Evolutionary conservation across 2,113 vertebrate genomes (phyloP), one percentile per base, ranked within the genome.

Genomic region (Ptilorrhoa leucosticta): DNA sequence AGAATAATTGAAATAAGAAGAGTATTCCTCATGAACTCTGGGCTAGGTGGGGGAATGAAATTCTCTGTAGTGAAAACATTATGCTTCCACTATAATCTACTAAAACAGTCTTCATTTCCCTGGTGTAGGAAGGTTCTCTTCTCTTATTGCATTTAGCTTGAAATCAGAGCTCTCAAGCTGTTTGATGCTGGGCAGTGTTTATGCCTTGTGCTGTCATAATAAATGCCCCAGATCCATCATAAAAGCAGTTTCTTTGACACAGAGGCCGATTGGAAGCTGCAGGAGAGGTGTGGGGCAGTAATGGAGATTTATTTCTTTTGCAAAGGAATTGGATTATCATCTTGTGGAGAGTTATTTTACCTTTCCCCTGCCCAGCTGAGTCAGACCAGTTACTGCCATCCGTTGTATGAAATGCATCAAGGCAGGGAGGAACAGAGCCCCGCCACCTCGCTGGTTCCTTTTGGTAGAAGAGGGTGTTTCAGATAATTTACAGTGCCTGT

Each of bases 61-160:
- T 51, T 78, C 66, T 79, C 64, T 26, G 66, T 24, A 75, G 80
- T 64, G 77, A 81, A 69, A 39, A 42, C 28, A 69, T 71, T 90
- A 69, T 77, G 28, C 48, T 80, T 39, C 85, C 11, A n/a, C 64
- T 47, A 23, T 96, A 92, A 97, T 79, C 82, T 54, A 84, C 73
- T 94, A 72, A 96, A 87, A 23, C 48, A 64, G 76, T 21, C 90
- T 95, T 90, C 76, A 78, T 82, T 97, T 94, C 85, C 87, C 79
- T 33, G 28, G 79, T 80, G 91, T 66, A 44, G 50, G 58, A 80
- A 91, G 35, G 51, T 72, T 93, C 69, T 90, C 69, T 89, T 76
- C 66, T 96, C 78, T 93, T 94, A 94, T 66, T 90, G 60, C 35
- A 28, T 82, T 97, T 94, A 82, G 72, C 24, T 42, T 81, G 76